A percentile compares a stretch with the other conserved stretches of the same genome.
phyloP scores from a whole-genome alignment of 1,140 invertebrate genomes.

The Delia radicum region DNA sequence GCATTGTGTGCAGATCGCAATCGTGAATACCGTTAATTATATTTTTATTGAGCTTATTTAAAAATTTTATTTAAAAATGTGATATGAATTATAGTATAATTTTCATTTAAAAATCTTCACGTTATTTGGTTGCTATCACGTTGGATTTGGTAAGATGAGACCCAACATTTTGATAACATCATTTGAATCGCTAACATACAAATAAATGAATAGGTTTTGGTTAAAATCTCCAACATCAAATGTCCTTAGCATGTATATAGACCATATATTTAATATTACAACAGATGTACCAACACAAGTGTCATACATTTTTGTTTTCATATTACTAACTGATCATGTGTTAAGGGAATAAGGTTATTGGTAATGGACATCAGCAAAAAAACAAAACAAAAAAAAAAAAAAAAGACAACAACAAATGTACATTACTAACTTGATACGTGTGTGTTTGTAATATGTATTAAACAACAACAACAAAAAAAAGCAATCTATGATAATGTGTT shows the following conservation, averaged over 20 bases:
- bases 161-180: too few relatives aligned
- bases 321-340: background rate
- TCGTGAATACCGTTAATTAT: too few relatives aligned
- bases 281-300: background rate
- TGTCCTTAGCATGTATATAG: background rate
- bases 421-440: background rate
- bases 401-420: background rate
- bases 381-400: background rate
- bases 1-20: too few relatives aligned
- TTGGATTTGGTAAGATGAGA: too few relatives aligned
- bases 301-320: background rate
- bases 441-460: background rate
- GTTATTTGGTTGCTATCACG: too few relatives aligned
- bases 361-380: background rate
- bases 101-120: too few relatives aligned
- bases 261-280: background rate
- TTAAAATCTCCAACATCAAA: too few relatives aligned
- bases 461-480: background rate
- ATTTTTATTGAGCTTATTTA: too few relatives aligned
- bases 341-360: background rate
- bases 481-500: background rate
- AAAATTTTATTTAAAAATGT: too few relatives aligned
- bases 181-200: too few relatives aligned
- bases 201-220: too few relatives aligned
- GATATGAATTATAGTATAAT: too few relatives aligned